A percentile compares a stretch with the other conserved stretches of the same genome.
phyloP scores from a whole-genome alignment of 1,140 invertebrate species.

The Macrotrachela quadricornifera region DNA sequence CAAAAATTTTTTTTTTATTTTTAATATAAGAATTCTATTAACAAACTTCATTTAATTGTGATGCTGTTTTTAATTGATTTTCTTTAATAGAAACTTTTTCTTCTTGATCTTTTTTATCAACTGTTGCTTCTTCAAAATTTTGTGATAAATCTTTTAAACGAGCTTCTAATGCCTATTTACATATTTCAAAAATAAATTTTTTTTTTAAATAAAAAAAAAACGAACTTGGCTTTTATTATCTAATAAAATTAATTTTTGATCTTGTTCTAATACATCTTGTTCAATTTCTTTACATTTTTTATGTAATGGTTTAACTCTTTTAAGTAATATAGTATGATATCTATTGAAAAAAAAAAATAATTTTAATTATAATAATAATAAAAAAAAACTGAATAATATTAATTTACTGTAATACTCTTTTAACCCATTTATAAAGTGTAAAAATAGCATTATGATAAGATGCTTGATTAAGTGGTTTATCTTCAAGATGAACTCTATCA shows the following conservation, averaged over 20 bases:
- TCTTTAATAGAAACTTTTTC: constrained; percentile 26
- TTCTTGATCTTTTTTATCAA: constrained; percentile 30
- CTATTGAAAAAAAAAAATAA: too few relatives aligned
- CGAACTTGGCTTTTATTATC: constrained; percentile 22
- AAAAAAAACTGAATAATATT: constrained; percentile 27
- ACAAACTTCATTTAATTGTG: constrained; percentile 15
- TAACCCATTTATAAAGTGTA: constrained; percentile 17
- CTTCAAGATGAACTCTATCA: neutral
- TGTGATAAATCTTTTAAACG: constrained; percentile 22
- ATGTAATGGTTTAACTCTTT: constrained; percentile 27
- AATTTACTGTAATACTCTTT: constrained; percentile 22
- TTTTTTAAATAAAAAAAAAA: neutral
- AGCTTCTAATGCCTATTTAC: constrained; percentile 15
- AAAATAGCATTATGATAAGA: neutral
- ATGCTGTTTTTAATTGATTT: constrained; percentile 25
- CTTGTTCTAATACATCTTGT: constrained; percentile 24
- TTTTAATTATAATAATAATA: too few relatives aligned
- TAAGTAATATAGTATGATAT: too few relatives aligned
- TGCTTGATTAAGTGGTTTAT: neutral
- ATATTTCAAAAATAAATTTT: constrained; percentile 1
- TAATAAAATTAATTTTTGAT: constrained; percentile 24
- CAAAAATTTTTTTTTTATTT: neutral
- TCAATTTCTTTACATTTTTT: constrained; percentile 27
- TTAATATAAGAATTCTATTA: neutral
- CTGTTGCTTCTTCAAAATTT: constrained; percentile 29